These are phyloP conservation scores for Hartigia nigra DNA, from an alignment of 2,888 invertebrate species.

Conservation along the genomic window DNA sequence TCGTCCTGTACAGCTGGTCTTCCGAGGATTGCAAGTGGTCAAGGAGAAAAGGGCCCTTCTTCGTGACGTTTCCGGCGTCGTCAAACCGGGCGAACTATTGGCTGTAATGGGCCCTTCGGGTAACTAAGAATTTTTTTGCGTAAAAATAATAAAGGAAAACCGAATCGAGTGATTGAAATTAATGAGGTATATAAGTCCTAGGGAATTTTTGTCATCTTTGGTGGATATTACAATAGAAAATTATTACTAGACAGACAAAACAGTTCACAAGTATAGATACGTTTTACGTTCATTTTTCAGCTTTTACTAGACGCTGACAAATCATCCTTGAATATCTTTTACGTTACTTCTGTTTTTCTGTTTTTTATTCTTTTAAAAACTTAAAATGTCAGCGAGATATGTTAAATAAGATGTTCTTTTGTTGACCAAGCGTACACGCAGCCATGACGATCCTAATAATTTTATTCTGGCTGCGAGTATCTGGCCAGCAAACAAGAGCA, in stretches of 20 bases:
- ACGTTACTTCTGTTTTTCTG: not conserved
- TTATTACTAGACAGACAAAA: not conserved
- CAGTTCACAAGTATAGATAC: not conserved
- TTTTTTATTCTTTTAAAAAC: not conserved
- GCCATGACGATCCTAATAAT: not conserved
- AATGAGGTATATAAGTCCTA: not conserved
- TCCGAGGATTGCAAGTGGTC: conserved; percentile 72
- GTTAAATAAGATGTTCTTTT: not conserved
- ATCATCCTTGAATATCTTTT: not conserved
- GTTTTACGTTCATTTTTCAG: not conserved
- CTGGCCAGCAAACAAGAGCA: not conserved
- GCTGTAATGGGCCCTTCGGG: conserved; percentile 88
- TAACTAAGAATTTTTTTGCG: conserved; percentile 43
- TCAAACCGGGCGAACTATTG: conserved; percentile 80
- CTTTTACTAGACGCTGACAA: not conserved
- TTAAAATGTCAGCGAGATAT: not conserved
- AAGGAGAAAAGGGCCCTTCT: conserved; percentile 72
- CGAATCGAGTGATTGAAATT: not conserved
- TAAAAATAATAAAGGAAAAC: not conserved
- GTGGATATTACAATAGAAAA: not conserved
- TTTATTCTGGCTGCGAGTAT: not conserved
- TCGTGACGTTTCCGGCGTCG: conserved; percentile 78
- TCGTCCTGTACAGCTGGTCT: conserved; percentile 75
- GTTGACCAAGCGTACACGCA: not conserved
- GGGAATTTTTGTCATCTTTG: not conserved